A percentile compares a stretch with the other conserved stretches of the same genome.
These are phyloP conservation scores for Euzophera pinguis DNA, from an alignment of 2,888 invertebrate genomes.

Conservation along the genomic window DNA sequence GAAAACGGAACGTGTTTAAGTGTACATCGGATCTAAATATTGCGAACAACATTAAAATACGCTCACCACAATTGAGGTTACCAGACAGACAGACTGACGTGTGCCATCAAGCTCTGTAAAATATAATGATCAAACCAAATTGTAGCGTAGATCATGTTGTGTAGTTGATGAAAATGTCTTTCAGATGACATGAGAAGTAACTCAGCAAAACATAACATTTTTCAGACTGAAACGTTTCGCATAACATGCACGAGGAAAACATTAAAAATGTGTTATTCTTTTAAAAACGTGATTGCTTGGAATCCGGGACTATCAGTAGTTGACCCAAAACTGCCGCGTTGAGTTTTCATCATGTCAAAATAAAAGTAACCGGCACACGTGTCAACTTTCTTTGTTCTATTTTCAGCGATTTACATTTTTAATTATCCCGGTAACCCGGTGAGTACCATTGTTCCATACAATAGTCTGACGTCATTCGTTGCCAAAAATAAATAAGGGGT, in stretches of 20 bases:
- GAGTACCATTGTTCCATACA: slow-evolving; percentile 46
- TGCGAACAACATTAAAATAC: not conserved
- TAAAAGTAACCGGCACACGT: slow-evolving; percentile 46
- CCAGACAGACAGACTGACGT: not conserved
- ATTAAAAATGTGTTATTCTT: slow-evolving; percentile 32
- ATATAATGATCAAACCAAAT: slow-evolving; percentile 5
- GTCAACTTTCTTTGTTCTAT: slow-evolving; percentile 71
- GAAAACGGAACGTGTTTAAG: not conserved
- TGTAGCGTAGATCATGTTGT: not conserved
- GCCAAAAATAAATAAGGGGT: slow-evolving; percentile 1
- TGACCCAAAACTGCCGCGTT: slow-evolving; percentile 70
- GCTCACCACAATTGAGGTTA: not conserved
- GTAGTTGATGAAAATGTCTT: slow-evolving; percentile 28
- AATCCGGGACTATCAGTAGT: slow-evolving; percentile 55
- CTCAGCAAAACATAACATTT: slow-evolving; percentile 11
- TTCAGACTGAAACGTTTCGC: slow-evolving; percentile 28
- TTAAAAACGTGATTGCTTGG: slow-evolving; percentile 38
- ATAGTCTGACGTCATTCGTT: slow-evolving; percentile 18
- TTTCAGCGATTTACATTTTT: slow-evolving; percentile 58
- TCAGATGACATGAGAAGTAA: slow-evolving; percentile 31
- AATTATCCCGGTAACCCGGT: slow-evolving; percentile 40
- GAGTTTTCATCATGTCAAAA: slow-evolving; percentile 52
- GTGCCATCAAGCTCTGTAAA: not conserved
- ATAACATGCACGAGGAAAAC: slow-evolving; percentile 37
- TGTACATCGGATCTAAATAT: not conserved